phyloP scores from a whole-genome alignment of 2,888 invertebrate species.

The Arrhopalites spinosus region DNA sequence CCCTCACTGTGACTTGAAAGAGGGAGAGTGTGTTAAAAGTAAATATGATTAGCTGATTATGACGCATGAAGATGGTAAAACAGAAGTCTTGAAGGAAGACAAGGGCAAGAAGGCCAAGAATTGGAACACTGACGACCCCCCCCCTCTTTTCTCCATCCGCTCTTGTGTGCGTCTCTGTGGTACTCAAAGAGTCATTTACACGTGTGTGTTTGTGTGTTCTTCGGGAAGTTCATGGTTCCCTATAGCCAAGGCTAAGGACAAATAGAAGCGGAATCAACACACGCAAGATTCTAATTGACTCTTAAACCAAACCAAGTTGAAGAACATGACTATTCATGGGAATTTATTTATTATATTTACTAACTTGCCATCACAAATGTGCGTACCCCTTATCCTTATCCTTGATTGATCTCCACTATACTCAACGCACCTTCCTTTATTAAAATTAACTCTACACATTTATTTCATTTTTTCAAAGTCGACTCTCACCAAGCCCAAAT shows the following conservation, averaged over 20 bases:
- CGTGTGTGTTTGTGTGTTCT: not conserved
- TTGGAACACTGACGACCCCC: no score
- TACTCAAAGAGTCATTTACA: conserved; percentile 17
- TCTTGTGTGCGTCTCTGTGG: no score
- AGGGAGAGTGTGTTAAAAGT: no score
- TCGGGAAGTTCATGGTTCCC: conserved; percentile 20
- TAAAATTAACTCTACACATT: no score
- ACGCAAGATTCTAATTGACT: not conserved
- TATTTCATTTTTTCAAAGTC: no score
- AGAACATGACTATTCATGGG: not conserved
- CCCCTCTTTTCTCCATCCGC: no score
- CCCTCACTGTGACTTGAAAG: no score
- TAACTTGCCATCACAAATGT: not conserved
- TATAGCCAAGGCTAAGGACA: conserved; percentile 18
- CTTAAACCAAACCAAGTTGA: not conserved
- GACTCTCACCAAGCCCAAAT: no score
- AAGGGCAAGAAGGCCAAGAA: not conserved
- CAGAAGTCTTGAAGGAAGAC: no score
- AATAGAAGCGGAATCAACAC: not conserved
- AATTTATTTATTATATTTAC: not conserved
- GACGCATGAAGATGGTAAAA: not conserved
- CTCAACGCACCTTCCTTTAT: no score
- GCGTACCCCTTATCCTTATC: no score
- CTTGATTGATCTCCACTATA: no score
- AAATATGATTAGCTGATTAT: not conserved